Evolutionary conservation across 92 coral and sea anemone species (phyloP).

Genomic region (Umimayanthus chanpuru): DNA sequence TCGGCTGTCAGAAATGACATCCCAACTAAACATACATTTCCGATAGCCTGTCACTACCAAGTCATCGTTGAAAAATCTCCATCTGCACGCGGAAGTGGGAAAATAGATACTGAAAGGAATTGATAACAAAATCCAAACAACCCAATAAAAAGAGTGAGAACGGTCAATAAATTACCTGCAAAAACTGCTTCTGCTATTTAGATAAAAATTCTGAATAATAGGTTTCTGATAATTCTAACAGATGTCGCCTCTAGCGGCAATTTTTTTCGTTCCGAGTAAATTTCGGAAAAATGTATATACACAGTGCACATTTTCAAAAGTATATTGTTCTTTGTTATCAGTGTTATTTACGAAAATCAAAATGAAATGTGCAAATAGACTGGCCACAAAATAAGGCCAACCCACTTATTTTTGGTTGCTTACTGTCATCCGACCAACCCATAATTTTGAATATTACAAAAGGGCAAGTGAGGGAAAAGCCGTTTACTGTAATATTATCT

Average conservation of each 20-base stretch:
- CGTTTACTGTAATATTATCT: too few relatives aligned
- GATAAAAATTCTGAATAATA: background rate
- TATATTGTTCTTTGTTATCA: too few relatives aligned
- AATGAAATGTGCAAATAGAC: too few relatives aligned
- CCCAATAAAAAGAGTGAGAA: background rate
- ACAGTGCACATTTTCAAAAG: background rate
- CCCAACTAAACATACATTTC: slow-evolving; percentile 32
- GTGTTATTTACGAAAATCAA: too few relatives aligned
- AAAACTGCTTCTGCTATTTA: background rate
- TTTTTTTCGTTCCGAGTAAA: too few relatives aligned
- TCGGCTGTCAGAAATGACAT: slow-evolving; percentile 31
- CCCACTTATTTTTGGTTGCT: too few relatives aligned
- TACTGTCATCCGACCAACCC: too few relatives aligned
- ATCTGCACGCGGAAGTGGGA: slow-evolving; percentile 39
- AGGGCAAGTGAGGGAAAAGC: too few relatives aligned
- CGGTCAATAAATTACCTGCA: background rate
- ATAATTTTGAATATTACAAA: too few relatives aligned
- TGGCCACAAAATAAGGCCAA: too few relatives aligned
- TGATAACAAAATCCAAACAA: background rate
- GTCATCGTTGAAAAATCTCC: slow-evolving; percentile 21
- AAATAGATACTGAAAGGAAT: background rate
- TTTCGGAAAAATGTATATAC: too few relatives aligned
- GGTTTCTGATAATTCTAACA: background rate
- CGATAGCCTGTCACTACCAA: slow-evolving; percentile 29
- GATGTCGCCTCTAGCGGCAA: background rate